Percentiles rank a stretch among this genome's conserved stretches.
Conservation (phyloP, 2,888 invertebrate species). For the Sisyra terminalis region DNA sequence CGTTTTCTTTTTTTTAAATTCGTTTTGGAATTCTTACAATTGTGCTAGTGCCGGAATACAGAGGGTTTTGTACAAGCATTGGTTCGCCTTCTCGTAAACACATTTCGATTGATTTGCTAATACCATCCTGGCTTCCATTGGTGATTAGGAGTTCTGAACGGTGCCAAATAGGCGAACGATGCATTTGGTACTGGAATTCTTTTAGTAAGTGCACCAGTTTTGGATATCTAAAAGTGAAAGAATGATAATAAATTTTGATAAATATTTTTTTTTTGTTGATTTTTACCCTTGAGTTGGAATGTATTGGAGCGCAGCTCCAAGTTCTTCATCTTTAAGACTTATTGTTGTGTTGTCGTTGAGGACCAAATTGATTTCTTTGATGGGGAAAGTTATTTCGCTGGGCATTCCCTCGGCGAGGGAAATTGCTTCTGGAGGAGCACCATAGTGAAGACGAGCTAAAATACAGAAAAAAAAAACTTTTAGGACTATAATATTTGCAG, state of each 20-base stretch:
- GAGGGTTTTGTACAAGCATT: slow-evolving; percentile 49
- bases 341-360: slow-evolving; percentile 36
- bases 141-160: slow-evolving; percentile 47
- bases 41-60: slow-evolving; percentile 52
- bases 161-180: slow-evolving; percentile 46
- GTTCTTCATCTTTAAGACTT: slow-evolving; percentile 35
- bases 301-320: slow-evolving; percentile 56
- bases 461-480: too few species aligned
- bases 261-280: neutral
- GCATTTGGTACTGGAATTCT: slow-evolving; percentile 41
- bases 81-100: slow-evolving; percentile 51
- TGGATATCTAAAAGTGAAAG: slow-evolving; percentile 28
- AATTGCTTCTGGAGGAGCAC: slow-evolving; percentile 31
- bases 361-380: slow-evolving; percentile 39
- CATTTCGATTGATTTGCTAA: slow-evolving; percentile 58
- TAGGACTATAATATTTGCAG: too few species aligned
- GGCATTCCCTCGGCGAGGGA: slow-evolving; percentile 61
- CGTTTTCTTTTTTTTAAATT: neutral
- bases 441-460: slow-evolving; percentile 33
- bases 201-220: slow-evolving; percentile 40
- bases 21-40: slow-evolving; percentile 33
- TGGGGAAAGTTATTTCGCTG: slow-evolving; percentile 54
- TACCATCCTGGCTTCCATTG: slow-evolving; percentile 61
- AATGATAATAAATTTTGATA: slow-evolving; percentile 5
- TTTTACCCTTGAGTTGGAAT: slow-evolving; percentile 53